Evolutionary conservation across 2,113 vertebrate species (phyloP).

Genomic region (Rafetus swinhoei): DNA sequence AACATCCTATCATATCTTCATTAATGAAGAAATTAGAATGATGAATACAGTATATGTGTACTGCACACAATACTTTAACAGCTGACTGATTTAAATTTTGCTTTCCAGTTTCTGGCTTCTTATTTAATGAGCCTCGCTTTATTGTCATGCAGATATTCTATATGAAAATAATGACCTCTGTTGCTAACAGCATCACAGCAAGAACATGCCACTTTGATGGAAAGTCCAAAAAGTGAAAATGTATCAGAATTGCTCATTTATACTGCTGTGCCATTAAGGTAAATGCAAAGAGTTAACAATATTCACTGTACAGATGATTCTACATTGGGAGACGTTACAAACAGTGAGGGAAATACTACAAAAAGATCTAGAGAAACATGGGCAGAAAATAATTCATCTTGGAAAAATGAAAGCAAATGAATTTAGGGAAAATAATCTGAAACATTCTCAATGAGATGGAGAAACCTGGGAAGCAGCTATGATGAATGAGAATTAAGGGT

Average conservation of each 20-base stretch:
- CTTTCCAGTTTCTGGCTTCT: conserved; percentile 55
- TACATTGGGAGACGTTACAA: conserved; percentile 33
- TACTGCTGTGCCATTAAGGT: conserved; percentile 5
- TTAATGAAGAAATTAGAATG: conserved; percentile 31
- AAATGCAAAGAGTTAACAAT: conserved; percentile 45
- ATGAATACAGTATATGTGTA: neutral
- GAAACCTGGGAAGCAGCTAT: neutral
- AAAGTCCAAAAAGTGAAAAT: conserved; percentile 19
- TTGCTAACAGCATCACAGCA: neutral
- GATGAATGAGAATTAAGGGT: neutral
- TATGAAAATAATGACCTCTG: neutral
- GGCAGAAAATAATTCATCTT: conserved; percentile 29
- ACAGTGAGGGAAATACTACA: neutral
- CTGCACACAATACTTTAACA: conserved; percentile 37
- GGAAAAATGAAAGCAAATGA: neutral
- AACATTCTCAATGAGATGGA: neutral
- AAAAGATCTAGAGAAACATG: conserved; percentile 5
- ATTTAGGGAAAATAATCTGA: neutral
- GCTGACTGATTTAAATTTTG: conserved; percentile 33
- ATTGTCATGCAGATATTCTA: conserved; percentile 35
- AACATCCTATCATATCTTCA: neutral
- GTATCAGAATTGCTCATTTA: conserved; percentile 5
- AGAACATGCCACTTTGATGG: neutral
- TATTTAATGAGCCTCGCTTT: conserved; percentile 35
- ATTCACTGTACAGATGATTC: conserved; percentile 37